phyloP scores from a whole-genome alignment of 2,113 vertebrate genomes.

The Tachysurus vachellii region DNA sequence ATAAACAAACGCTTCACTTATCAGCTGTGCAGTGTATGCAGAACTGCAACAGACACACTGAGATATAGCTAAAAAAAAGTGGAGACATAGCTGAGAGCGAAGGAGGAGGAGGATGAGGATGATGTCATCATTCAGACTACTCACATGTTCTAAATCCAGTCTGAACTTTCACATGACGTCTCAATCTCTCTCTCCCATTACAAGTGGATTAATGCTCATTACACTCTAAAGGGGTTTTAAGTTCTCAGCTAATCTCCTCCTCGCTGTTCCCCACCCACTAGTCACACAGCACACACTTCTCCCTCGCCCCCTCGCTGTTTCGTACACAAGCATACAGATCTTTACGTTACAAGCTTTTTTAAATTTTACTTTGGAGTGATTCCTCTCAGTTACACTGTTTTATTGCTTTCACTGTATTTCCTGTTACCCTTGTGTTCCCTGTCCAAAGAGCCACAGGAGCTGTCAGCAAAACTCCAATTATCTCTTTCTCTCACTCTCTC shows the following conservation, averaged over 20 bases:
- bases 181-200: conserved; percentile 42
- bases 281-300: conserved; percentile 10
- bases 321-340: not conserved
- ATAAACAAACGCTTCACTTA: not conserved
- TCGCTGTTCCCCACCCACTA: conserved; percentile 25
- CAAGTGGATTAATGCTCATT: conserved; percentile 54
- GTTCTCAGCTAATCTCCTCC: conserved; percentile 45
- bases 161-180: conserved; percentile 16
- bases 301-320: conserved; percentile 13
- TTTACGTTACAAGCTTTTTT: conserved; percentile 9
- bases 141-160: conserved; percentile 34
- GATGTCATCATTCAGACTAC: conserved; percentile 44
- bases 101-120: conserved; percentile 2
- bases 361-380: not conserved
- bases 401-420: conserved; percentile 13
- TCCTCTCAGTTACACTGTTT: conserved; percentile 11
- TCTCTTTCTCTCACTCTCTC: conserved; percentile 18
- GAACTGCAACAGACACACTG: not conserved
- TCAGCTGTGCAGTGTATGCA: not conserved
- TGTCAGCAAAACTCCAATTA: conserved; percentile 43
- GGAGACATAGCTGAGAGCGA: not conserved
- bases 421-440: conserved; percentile 5
- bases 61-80: no score
- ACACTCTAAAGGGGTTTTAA: conserved; percentile 47
- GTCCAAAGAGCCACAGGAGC: conserved; percentile 38